Evolutionary conservation across 2,113 vertebrate genomes (phyloP).

Genomic region (Gracilinanus agilis): DNA sequence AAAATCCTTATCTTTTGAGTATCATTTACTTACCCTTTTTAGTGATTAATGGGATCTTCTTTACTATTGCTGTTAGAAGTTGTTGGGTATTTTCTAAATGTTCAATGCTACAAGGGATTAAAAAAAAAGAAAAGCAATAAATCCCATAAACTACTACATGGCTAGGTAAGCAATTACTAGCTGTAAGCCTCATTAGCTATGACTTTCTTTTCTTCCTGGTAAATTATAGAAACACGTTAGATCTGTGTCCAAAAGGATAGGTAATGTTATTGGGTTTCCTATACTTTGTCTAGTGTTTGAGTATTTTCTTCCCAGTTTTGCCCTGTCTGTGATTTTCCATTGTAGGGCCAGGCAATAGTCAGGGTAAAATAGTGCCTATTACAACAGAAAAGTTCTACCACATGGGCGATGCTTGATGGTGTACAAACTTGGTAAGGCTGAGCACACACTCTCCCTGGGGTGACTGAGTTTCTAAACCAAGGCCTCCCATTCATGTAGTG

Average conservation of each 20-base stretch:
- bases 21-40: slow-evolving; percentile 91
- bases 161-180: too few species aligned
- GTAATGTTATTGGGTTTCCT: not conserved
- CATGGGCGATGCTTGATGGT: not conserved
- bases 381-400: not conserved
- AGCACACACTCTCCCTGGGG: not conserved
- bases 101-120: slow-evolving; percentile 89
- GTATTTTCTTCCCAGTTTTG: not conserved
- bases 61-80: slow-evolving; percentile 95
- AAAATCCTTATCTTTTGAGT: not conserved
- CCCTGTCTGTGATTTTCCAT: slow-evolving; percentile 22
- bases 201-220: not conserved
- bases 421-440: not conserved
- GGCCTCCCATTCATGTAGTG: not conserved
- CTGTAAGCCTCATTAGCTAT: slow-evolving; percentile 37
- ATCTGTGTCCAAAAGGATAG: not conserved
- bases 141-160: slow-evolving; percentile 28
- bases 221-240: slow-evolving; percentile 11
- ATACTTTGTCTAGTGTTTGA: slow-evolving; percentile 10
- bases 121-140: slow-evolving; percentile 62
- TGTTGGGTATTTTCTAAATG: slow-evolving; percentile 96
- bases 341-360: not conserved
- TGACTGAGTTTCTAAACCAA: not conserved
- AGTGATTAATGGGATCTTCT: slow-evolving; percentile 96
- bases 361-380: not conserved